phyloP scores from a whole-genome alignment of 2,797 vertebrate species.

The Microctenopoma lineatum region DNA sequence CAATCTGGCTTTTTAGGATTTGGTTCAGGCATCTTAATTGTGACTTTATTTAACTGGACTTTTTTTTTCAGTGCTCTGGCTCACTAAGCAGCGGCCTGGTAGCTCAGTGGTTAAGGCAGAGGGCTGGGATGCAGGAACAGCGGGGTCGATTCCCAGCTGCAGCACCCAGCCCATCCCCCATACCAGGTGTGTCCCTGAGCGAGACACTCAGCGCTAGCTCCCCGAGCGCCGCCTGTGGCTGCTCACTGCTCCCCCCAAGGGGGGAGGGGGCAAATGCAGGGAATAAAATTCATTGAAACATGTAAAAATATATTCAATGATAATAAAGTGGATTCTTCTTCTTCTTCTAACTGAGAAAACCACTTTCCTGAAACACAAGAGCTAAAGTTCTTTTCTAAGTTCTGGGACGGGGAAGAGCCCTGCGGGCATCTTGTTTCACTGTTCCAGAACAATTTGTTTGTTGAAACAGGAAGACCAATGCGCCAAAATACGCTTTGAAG shows the following conservation, averaged over 20 bases:
- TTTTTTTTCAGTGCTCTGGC: slow-evolving; percentile 1
- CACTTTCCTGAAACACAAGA: slow-evolving; percentile 36
- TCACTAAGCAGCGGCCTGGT: background rate
- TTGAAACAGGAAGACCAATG: slow-evolving; percentile 59
- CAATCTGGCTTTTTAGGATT: slow-evolving; percentile 26
- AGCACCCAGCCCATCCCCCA: too few species aligned
- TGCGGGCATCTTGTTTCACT: slow-evolving; percentile 60
- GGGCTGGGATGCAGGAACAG: too few species aligned
- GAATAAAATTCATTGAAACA: too few species aligned
- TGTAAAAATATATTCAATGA: too few species aligned
- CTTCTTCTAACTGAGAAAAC: slow-evolving; percentile 6
- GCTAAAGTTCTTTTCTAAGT: slow-evolving; percentile 38
- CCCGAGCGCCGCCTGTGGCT: too few species aligned
- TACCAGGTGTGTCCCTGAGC: too few species aligned
- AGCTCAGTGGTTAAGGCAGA: too few species aligned
- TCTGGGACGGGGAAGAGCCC: slow-evolving; percentile 41
- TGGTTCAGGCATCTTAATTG: slow-evolving; percentile 33
- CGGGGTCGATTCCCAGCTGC: too few species aligned
- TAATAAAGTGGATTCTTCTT: too few species aligned
- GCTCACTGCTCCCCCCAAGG: too few species aligned
- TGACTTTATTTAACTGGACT: slow-evolving; percentile 24
- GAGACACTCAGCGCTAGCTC: too few species aligned
- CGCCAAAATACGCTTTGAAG: slow-evolving; percentile 54
- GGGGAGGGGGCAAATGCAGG: too few species aligned
- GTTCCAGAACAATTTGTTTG: slow-evolving; percentile 65